Evolutionary conservation across 2,113 vertebrate species (phyloP), one percentile per base, ranked within the genome.

Genomic region (Bagarius yarrelli): DNA sequence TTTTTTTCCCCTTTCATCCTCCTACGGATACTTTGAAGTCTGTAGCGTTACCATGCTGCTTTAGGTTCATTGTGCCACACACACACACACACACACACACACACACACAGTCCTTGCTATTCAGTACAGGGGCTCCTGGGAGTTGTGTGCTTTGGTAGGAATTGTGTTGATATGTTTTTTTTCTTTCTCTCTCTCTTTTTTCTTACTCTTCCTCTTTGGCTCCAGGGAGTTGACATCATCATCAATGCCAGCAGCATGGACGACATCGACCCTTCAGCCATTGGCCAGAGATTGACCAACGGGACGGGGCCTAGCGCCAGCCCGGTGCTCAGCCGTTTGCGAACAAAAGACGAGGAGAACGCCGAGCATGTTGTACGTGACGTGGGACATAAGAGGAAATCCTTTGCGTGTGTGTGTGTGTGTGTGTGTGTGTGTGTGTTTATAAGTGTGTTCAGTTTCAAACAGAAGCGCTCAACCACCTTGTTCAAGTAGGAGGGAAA

Each of bases 191-290:
- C 25, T 53, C n/a, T 72, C 30, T 78, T 4, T 72, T 18, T 83
- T 25, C 59, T 64, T 61, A 19, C 30, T 59, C 63, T 44, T 5
- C 50, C 76, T 52, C 59, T 12, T 66, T 27, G 63, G 32, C 76
- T 69, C 23, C 85, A 98, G 97, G 97, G 97, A 0, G 97, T 98
- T 40, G 95, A 98, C 5, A 93, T 98, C 80, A 96, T 94, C 0
- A 91, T 98, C 86, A 99, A 98, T 0, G 97, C 97, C 91, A 99
- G 97, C 94, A 98, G 93, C 0, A 93, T 97, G 90, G 97, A 99
- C 3, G 97, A 99, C 91, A 96, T 99, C 0, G 97, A 99, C 50
- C 95, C 97, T 0, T 92, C 93, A 0, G 96, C 96, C 88, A 98
- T 99, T 0, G 95, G 96, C 8, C 97, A 98, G 91, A 94, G 95